Evolutionary conservation across 2,113 vertebrate species (phyloP), one percentile per base, ranked within the genome.

Genomic region (Lichenostomus cassidix): DNA sequence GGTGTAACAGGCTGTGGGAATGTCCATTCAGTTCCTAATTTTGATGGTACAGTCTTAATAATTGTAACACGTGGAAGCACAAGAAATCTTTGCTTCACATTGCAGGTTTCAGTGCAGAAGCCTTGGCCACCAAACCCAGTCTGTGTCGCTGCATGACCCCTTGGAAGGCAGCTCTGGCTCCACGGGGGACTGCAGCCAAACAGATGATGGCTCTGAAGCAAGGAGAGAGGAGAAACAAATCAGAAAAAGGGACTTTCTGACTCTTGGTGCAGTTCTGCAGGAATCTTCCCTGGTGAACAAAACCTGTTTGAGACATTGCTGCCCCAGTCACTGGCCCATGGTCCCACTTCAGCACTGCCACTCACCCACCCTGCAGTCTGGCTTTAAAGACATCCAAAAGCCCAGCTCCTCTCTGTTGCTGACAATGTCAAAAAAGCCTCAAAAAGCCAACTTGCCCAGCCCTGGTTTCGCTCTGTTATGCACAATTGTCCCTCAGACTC

Each of bases 111-210:
- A 15, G 21, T 31, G 71, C 6, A 44, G 79, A 92, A 67, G 39
- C 1, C 37, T 81, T 90, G 86, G 73, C 80, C 68, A 70, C 56
- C 89, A 55, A 15, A 41, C 53, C 76, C 65, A 85, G 46, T 11
- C 59, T 70, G 58, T 33, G 58, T 44, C n/a, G 53, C 82, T 83
- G 62, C 62, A 17, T 2, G 65, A 75, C 67, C 83, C 46, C 64
- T 86, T 77, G 80, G 46, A 96, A 74, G 37, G 63, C 78, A 93
- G 92, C 67, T 92, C 13, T 81, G 52, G 20, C 73, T 92, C 80
- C 73, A 2, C 19, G 31, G 80, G 86, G 39, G 49, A 8, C 41
- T 71, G 47, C 65, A 77, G 89, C 39, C 33, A 2, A 56, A 64
- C 60, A 94, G 56, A 89, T 78, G 74, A 94, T 50, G 24, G 56